Percentiles rank a stretch among this genome's conserved stretches.
Evolutionary conservation across 2,797 vertebrate genomes (phyloP).

Genomic region (Emys orbicularis): DNA sequence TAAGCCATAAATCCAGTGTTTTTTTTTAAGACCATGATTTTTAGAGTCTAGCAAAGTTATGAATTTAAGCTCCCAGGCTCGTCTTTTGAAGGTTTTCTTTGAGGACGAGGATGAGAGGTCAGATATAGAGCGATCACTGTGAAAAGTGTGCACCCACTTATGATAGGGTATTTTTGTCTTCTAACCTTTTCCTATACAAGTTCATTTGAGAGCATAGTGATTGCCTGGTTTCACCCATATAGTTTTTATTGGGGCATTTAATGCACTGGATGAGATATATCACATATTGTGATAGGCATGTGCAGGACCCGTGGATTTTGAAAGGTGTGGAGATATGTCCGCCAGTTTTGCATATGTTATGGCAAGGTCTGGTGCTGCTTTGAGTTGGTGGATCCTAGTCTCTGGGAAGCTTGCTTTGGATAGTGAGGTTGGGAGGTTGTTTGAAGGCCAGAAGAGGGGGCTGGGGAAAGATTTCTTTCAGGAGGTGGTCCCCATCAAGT

Average conservation of each 20-base stretch:
- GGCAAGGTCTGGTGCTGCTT: not conserved
- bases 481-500: not conserved
- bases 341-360: too few relatives aligned
- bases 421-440: not conserved
- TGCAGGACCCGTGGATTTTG: not conserved
- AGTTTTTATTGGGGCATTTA: not conserved
- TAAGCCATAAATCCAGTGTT: too few relatives aligned
- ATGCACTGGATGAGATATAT: not conserved
- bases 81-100: not conserved
- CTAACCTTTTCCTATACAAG: not conserved
- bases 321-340: not conserved
- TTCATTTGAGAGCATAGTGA: not conserved
- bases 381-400: not conserved
- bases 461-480: not conserved
- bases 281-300: not conserved
- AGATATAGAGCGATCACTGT: not conserved
- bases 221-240: not conserved
- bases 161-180: not conserved
- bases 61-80: not conserved
- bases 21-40: not conserved
- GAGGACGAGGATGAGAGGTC: not conserved
- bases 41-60: not conserved
- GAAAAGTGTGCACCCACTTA: not conserved
- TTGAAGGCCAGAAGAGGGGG: not conserved
- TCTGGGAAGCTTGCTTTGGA: not conserved